A percentile compares a stretch with the other conserved stretches of the same genome.
Evolutionary conservation across 2,888 invertebrate genomes (phyloP).

Genomic region (Patella depressa): DNA sequence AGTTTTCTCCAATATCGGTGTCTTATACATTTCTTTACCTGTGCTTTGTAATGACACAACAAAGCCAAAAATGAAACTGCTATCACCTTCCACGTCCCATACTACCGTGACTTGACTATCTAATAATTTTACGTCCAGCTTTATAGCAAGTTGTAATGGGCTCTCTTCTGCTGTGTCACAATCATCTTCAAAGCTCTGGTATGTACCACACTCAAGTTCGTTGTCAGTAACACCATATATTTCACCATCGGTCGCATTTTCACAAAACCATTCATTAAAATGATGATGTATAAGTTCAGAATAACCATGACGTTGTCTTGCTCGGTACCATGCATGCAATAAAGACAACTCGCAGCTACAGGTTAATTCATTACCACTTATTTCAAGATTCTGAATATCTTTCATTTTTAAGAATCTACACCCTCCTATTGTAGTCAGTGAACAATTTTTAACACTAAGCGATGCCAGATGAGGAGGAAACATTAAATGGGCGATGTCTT

Average conservation of each 20-base stretch:
- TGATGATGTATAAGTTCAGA: not conserved
- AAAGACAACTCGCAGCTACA: constrained; percentile 37
- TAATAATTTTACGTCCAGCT: not conserved
- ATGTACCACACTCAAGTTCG: not conserved
- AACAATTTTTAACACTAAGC: constrained; percentile 50
- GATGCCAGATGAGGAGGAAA: constrained; percentile 42
- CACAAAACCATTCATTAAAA: constrained; percentile 10
- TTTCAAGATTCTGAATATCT: constrained; percentile 37
- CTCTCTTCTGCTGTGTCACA: not conserved
- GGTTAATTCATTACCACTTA: constrained; percentile 34
- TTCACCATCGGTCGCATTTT: not conserved
- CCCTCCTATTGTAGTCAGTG: constrained; percentile 33
- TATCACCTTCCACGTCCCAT: not conserved
- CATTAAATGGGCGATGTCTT: constrained; percentile 33
- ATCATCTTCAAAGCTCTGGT: not conserved
- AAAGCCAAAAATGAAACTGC: not conserved
- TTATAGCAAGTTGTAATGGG: not conserved
- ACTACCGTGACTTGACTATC: not conserved
- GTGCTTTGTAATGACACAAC: not conserved
- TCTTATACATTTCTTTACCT: constrained; percentile 19
- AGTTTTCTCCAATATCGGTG: constrained; percentile 26
- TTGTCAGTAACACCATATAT: not conserved
- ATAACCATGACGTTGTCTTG: not conserved
- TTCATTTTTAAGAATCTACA: constrained; percentile 32
- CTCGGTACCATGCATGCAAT: constrained; percentile 15